These are phyloP conservation scores for Rhynchopsitta pachyrhyncha DNA, from an alignment of 2,113 vertebrate species.

Conservation along the genomic window DNA sequence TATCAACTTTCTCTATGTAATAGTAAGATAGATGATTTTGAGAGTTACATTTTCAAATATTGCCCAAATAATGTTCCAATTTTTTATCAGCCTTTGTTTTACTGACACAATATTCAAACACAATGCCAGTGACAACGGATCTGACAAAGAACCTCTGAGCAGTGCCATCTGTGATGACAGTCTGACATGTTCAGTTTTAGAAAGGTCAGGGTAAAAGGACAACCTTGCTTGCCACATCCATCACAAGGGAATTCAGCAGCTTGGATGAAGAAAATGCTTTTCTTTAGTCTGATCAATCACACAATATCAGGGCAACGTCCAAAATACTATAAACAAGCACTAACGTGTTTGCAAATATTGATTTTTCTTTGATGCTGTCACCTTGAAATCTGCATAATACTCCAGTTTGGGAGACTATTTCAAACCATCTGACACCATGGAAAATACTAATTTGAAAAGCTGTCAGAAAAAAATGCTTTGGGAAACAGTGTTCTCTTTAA, in stretches of 20 bases:
- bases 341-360: neutral
- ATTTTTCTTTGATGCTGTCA: neutral
- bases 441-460: neutral
- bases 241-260: neutral
- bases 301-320: neutral
- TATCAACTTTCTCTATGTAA: neutral
- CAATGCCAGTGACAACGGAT: neutral
- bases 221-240: neutral
- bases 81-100: neutral
- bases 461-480: neutral
- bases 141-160: constrained; percentile 34
- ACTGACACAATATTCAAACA: constrained; percentile 6
- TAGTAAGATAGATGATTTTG: neutral
- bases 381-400: neutral
- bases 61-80: neutral
- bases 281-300: neutral
- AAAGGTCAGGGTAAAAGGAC: constrained; percentile 33
- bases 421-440: neutral
- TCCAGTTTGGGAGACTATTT: neutral
- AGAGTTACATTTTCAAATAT: neutral
- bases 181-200: constrained; percentile 3
- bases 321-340: neutral
- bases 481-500: neutral
- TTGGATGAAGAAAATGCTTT: neutral
- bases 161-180: constrained; percentile 28